Conservation (phyloP, 2,888 invertebrate genomes). For the Euzophera pinguis region DNA sequence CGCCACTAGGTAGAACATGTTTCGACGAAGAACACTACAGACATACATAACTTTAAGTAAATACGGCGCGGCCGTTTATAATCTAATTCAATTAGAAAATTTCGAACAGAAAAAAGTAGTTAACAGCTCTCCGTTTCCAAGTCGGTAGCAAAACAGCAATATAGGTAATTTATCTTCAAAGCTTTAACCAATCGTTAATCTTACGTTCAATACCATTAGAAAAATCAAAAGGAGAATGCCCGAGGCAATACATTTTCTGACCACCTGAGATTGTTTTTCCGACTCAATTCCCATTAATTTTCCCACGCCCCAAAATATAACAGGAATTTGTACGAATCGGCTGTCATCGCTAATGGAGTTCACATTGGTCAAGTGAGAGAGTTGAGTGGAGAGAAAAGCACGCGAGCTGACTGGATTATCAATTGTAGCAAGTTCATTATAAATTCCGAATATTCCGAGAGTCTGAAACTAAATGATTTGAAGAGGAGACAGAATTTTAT, state of each 20-base stretch:
- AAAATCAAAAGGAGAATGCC: conserved; percentile 9
- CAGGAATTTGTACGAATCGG: conserved; percentile 59
- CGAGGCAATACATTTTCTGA: conserved; percentile 7
- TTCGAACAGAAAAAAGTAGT: neutral
- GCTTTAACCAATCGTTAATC: conserved; percentile 8
- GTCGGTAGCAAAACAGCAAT: neutral
- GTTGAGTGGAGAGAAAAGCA: too few species aligned
- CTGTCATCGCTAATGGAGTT: conserved; percentile 47
- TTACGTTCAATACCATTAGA: conserved; percentile 8
- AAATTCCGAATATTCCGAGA: too few species aligned
- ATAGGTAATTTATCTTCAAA: conserved; percentile 9
- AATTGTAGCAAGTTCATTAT: too few species aligned
- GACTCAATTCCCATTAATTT: conserved; percentile 37
- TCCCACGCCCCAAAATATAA: conserved; percentile 53
- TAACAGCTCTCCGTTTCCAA: neutral
- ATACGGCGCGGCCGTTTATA: too few species aligned
- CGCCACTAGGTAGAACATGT: too few species aligned
- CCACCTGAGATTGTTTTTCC: conserved; percentile 24
- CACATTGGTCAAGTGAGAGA: neutral
- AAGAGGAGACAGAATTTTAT: too few species aligned
- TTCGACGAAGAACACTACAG: too few species aligned
- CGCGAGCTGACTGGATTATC: too few species aligned
- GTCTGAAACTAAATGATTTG: too few species aligned
- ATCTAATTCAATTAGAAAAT: neutral
- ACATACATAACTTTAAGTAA: too few species aligned